Percentiles rank a stretch among this genome's conserved stretches.
Conservation (phyloP, 2,888 invertebrate genomes). For the Diarsia mendica region DNA sequence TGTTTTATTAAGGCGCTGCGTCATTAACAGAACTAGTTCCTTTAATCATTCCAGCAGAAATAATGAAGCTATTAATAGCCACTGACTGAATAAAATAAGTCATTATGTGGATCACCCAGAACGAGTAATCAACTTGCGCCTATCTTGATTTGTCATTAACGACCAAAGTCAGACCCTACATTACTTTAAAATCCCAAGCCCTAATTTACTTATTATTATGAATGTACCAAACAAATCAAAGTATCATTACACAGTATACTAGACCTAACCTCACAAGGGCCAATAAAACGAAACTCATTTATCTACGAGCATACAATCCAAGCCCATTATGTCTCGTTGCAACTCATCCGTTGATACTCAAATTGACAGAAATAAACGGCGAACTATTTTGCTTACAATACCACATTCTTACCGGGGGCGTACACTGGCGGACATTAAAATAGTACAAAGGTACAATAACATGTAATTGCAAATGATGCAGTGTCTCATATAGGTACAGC, state of each 20-base stretch:
- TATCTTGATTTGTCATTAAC: slow-evolving; percentile 1
- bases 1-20: slow-evolving; percentile 14
- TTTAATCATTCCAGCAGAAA: neutral
- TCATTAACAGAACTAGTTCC: slow-evolving; percentile 9
- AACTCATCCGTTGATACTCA: slow-evolving; percentile 71
- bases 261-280: slow-evolving; percentile 32
- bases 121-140: neutral
- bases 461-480: slow-evolving; percentile 90
- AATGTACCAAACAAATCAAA: slow-evolving; percentile 17
- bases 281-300: slow-evolving; percentile 60
- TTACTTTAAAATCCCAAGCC: too few species aligned
- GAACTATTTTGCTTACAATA: slow-evolving; percentile 88
- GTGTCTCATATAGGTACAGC: slow-evolving; percentile 82
- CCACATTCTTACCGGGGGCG: slow-evolving; percentile 79
- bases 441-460: slow-evolving; percentile 89
- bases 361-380: slow-evolving; percentile 85
- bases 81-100: slow-evolving; percentile 12
- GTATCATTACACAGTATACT: slow-evolving; percentile 7
- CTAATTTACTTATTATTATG: slow-evolving; percentile 3
- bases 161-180: neutral
- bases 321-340: slow-evolving; percentile 70
- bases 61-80: neutral
- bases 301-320: slow-evolving; percentile 58
- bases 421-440: slow-evolving; percentile 80
- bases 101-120: slow-evolving; percentile 1